Conservation (phyloP, 2,113 vertebrate species). For the Trematocara nigrifrons region DNA sequence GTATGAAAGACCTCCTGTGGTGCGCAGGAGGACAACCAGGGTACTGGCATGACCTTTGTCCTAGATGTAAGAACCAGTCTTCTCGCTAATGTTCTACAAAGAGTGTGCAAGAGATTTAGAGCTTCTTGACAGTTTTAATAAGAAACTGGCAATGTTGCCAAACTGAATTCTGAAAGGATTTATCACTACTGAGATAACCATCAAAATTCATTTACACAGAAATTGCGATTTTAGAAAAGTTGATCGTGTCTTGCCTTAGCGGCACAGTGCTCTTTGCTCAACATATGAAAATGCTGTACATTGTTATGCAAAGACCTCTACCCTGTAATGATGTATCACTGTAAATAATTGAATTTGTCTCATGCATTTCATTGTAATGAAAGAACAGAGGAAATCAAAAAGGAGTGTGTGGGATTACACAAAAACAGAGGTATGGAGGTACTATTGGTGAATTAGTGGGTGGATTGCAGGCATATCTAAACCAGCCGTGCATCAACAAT, state of each 20-base stretch:
- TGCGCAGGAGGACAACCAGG: constrained; percentile 52
- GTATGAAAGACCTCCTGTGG: constrained; percentile 49
- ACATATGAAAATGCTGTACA: background rate
- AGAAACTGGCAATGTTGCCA: constrained; percentile 75
- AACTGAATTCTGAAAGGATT: constrained; percentile 63
- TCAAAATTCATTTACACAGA: constrained; percentile 52
- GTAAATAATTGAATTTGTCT: background rate
- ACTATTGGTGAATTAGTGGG: constrained; percentile 50
- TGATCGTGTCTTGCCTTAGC: constrained; percentile 47
- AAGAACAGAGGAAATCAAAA: constrained; percentile 22
- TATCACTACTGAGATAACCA: constrained; percentile 67
- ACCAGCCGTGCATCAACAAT: background rate
- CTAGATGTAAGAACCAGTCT: constrained; percentile 2
- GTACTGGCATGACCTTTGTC: constrained; percentile 59
- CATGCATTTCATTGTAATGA: background rate
- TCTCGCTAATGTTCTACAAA: constrained; percentile 2
- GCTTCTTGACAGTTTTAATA: constrained; percentile 70
- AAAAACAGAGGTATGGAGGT: constrained; percentile 2
- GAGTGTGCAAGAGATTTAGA: constrained; percentile 42
- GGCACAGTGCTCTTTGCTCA: background rate
- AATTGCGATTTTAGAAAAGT: constrained; percentile 70
- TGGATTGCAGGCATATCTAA: constrained; percentile 22
- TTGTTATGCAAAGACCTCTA: background rate
- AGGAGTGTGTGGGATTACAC: constrained; percentile 26
- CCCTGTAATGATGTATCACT: background rate